Conservation (phyloP, 92 coral and sea anemone genomes). For the Bergia sp. region DNA sequence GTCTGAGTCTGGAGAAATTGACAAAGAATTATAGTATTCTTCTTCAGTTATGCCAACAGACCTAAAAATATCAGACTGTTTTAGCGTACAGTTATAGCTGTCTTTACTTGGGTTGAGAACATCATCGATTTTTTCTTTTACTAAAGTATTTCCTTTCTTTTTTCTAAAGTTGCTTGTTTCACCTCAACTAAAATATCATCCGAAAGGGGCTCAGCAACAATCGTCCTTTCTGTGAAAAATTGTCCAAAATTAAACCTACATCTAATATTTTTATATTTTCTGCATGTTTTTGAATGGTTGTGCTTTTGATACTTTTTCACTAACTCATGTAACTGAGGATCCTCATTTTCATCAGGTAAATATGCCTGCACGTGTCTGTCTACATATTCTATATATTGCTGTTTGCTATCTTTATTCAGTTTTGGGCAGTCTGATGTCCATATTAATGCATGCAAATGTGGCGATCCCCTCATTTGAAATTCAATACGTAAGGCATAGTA, state of each 20-base stretch:
- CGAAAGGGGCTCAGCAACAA: conserved; percentile 47
- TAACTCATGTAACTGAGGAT: conserved; percentile 48
- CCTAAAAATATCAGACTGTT: too few species aligned
- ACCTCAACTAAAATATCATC: conserved; percentile 47
- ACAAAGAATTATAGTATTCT: too few species aligned
- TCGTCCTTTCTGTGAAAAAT: conserved; percentile 46
- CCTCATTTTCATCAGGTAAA: conserved; percentile 32
- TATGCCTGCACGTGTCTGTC: conserved; percentile 54
- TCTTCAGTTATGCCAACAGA: too few species aligned
- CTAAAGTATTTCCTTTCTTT: conserved; percentile 44
- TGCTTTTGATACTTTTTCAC: conserved; percentile 50
- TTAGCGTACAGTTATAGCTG: too few species aligned
- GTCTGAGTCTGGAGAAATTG: too few species aligned
- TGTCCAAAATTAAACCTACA: conserved; percentile 55
- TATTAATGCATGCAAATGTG: too few species aligned
- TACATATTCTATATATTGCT: conserved; percentile 33
- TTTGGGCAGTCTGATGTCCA: conserved; percentile 54
- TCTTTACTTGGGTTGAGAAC: conserved; percentile 23
- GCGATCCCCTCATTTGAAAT: too few species aligned
- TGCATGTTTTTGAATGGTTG: neutral
- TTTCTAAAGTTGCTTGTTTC: conserved; percentile 20
- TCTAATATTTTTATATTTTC: neutral
- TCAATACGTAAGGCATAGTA: conserved; percentile 56
- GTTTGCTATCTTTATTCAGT: neutral
- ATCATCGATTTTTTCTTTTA: conserved; percentile 27